These are phyloP conservation scores for Himalopsyche anomala DNA, from an alignment of 2,888 invertebrate species.

Conservation along the genomic window DNA sequence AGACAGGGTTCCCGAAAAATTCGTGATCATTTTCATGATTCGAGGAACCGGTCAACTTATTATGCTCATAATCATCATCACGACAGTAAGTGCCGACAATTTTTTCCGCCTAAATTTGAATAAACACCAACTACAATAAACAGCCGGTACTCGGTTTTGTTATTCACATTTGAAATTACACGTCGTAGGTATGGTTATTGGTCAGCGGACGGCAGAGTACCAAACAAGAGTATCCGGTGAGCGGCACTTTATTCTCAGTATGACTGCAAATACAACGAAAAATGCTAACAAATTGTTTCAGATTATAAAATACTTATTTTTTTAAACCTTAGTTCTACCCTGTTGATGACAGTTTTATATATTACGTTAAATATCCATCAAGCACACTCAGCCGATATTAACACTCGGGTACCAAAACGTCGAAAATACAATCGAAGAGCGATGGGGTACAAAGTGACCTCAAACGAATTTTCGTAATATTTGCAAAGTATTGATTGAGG, in stretches of 20 bases:
- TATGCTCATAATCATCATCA: conserved; percentile 19
- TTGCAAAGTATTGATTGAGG: too few relatives aligned
- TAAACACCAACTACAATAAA: conserved; percentile 30
- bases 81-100: conserved; percentile 13
- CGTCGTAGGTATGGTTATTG: not conserved
- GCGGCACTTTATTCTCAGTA: conserved; percentile 2
- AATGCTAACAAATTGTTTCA: too few relatives aligned
- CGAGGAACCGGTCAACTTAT: conserved; percentile 9
- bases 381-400: too few relatives aligned
- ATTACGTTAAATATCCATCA: too few relatives aligned
- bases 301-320: too few relatives aligned
- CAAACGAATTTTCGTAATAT: too few relatives aligned
- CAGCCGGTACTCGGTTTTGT: not conserved
- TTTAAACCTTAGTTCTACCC: too few relatives aligned
- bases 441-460: too few relatives aligned
- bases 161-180: conserved; percentile 9
- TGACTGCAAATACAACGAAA: not conserved
- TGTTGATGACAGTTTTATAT: too few relatives aligned
- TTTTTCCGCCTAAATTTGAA: conserved; percentile 30
- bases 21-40: conserved; percentile 24
- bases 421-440: too few relatives aligned
- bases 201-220: not conserved
- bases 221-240: conserved; percentile 1
- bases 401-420: too few relatives aligned
- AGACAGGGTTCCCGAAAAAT: conserved; percentile 20